A percentile compares a stretch with the other conserved stretches of the same genome.
These are phyloP conservation scores for Halictus ligatus DNA, from an alignment of 2,888 invertebrate genomes.

Conservation along the genomic window DNA sequence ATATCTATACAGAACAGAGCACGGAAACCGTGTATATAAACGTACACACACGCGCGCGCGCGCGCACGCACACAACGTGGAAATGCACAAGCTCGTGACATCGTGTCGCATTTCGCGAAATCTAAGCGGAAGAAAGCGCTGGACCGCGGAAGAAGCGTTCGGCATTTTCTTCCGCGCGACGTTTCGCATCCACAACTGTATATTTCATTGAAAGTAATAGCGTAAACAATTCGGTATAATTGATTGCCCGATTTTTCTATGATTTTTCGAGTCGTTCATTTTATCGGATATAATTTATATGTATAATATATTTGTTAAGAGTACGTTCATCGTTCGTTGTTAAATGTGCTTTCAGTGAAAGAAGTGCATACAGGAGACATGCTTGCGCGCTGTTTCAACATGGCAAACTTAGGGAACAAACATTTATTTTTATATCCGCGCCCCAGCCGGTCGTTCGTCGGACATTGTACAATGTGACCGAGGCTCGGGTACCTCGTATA, in stretches of 20 bases:
- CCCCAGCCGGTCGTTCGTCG: conserved; percentile 21
- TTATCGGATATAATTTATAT: background rate
- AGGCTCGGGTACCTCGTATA: conserved; percentile 20
- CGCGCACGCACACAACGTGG: conserved; percentile 12
- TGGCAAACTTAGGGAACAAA: conserved; percentile 47
- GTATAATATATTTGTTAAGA: conserved; percentile 5
- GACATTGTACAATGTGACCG: conserved; percentile 13
- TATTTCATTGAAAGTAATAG: conserved; percentile 30
- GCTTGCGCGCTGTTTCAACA: conserved; percentile 32
- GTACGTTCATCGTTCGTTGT: conserved; percentile 1
- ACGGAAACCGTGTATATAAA: conserved; percentile 11
- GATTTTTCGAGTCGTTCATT: background rate
- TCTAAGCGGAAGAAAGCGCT: background rate
- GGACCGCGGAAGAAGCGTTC: background rate
- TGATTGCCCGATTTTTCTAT: background rate
- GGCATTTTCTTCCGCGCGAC: conserved; percentile 15
- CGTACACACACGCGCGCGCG: conserved; percentile 8
- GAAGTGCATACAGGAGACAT: conserved; percentile 6
- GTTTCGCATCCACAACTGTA: background rate
- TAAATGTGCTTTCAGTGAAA: conserved; percentile 26
- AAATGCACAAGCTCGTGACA: background rate
- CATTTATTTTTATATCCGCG: conserved; percentile 60
- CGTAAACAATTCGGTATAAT: background rate
- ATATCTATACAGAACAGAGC: conserved; percentile 9
- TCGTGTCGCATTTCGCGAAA: background rate